Evolutionary conservation across 2,113 vertebrate genomes (phyloP).

Genomic region (Podiceps cristatus): DNA sequence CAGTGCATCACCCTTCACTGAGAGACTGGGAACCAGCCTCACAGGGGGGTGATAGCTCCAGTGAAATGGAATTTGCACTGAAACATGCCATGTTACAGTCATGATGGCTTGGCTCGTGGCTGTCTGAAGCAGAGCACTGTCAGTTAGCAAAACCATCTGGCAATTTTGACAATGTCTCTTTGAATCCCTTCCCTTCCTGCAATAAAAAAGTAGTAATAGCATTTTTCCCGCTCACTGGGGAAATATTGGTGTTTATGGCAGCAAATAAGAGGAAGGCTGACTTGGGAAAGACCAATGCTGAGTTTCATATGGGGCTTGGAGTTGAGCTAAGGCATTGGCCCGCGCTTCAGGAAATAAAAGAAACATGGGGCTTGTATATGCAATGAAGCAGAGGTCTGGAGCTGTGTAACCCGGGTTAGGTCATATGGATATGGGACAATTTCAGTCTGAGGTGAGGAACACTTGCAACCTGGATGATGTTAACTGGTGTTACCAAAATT

Average conservation of each 20-base stretch:
- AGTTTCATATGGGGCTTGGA: background rate
- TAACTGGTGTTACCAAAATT: background rate
- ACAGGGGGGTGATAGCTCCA: accelerated
- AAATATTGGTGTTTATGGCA: background rate
- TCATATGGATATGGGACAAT: too few species aligned
- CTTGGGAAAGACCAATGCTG: background rate
- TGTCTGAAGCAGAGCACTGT: background rate
- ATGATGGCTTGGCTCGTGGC: background rate
- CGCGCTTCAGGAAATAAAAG: background rate
- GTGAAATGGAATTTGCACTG: background rate
- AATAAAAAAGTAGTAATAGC: background rate
- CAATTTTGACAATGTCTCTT: background rate
- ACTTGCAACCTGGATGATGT: background rate
- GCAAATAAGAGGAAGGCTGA: background rate
- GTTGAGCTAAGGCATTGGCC: background rate
- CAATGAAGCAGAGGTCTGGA: background rate
- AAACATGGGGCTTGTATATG: background rate
- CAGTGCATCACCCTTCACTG: background rate
- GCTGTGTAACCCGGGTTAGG: background rate
- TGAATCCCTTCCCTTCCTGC: background rate
- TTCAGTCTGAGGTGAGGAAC: background rate
- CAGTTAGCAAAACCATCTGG: background rate
- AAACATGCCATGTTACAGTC: background rate
- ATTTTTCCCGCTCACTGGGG: background rate
- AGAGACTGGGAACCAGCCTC: background rate